phyloP scores from a whole-genome alignment of 92 coral and sea anemone species.

The Zoanthus sansibaricus region DNA sequence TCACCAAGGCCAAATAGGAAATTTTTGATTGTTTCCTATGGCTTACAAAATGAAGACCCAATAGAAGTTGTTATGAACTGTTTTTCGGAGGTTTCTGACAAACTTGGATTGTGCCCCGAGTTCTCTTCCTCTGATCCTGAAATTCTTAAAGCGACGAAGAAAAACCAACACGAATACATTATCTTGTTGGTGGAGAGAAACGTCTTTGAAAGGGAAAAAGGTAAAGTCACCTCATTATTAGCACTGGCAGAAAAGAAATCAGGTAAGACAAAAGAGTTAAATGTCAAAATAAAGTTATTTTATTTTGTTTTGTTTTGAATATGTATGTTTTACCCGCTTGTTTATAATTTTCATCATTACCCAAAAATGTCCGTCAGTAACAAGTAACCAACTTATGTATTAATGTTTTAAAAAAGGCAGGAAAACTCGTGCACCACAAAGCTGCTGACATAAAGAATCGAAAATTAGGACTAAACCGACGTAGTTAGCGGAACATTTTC shows the following conservation, averaged over 20 bases:
- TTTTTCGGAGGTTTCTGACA: not conserved
- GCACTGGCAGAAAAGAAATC: slow-evolving; percentile 3
- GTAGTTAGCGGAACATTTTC: too few species aligned
- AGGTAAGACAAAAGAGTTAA: not conserved
- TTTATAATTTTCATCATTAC: too few species aligned
- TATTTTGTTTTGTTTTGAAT: too few species aligned
- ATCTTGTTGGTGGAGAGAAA: slow-evolving; percentile 1
- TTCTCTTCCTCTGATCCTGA: not conserved
- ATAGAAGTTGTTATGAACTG: too few species aligned
- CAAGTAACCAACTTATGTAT: not conserved
- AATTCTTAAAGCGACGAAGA: not conserved
- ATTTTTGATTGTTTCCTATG: not conserved
- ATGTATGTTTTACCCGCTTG: too few species aligned
- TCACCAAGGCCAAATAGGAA: not conserved
- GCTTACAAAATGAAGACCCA: not conserved
- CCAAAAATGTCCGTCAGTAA: too few species aligned
- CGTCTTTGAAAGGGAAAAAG: slow-evolving; percentile 9
- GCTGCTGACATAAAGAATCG: too few species aligned
- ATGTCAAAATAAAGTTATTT: not conserved
- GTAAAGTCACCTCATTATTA: not conserved
- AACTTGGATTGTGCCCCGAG: not conserved
- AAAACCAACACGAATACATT: not conserved
- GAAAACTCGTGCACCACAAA: too few species aligned
- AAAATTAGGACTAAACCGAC: too few species aligned
- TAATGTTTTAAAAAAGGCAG: not conserved